Base-by-base conservation (phyloP, 2,797 vertebrate genomes). In the Pseudomugil tenellus region DNA sequence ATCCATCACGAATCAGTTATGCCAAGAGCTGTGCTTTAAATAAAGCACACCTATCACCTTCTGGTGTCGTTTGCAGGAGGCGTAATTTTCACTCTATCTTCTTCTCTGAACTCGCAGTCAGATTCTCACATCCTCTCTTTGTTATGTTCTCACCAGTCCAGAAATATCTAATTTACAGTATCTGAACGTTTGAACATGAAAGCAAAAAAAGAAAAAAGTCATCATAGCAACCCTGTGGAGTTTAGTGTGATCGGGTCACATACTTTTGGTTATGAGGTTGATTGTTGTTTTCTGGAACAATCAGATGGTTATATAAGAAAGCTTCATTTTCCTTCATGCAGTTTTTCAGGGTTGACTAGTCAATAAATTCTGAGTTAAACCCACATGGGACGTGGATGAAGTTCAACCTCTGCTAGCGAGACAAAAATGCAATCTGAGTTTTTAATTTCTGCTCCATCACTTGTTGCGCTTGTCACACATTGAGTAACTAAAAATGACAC, bases 261-360 rank as follows among this genome's bases (percentile, higher is more conserved):
- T 87, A 79, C 71, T 84, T 80, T 29, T 85, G 77, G 74, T 84
- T 81, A 74, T 75, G 86, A 77, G 84, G 78, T 76, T 62, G 79
- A 85, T 80, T 84, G 70, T 67, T 84, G 70, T 74, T 58, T 23
- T 35, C 63, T 88, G 87, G 80, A 84, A 79, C 83, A 80, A 72
- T 80, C 43, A 58, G 76, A 74, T 57, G 80, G 74, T 89, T 89
- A 83, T 79, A 74, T 84, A 85, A 89, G 78, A 79, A 86, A 63
- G 77, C 70, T 79, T 84, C 34, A 51, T 78, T 84, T 84, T 79
- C 67, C 58, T 71, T 59, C 17, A 17, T 57, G 23, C 41, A 28
- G 58, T 43, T 62, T 54, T 60, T 54, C 17, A 1, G 12, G 58
- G 74, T 73, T 65, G 54, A 78, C 61, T 56, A 60, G 76, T 84